Percentiles rank a stretch among this genome's conserved stretches.
phyloP scores from a whole-genome alignment of 1,140 invertebrate species.

The Lordiphosa mommai region DNA sequence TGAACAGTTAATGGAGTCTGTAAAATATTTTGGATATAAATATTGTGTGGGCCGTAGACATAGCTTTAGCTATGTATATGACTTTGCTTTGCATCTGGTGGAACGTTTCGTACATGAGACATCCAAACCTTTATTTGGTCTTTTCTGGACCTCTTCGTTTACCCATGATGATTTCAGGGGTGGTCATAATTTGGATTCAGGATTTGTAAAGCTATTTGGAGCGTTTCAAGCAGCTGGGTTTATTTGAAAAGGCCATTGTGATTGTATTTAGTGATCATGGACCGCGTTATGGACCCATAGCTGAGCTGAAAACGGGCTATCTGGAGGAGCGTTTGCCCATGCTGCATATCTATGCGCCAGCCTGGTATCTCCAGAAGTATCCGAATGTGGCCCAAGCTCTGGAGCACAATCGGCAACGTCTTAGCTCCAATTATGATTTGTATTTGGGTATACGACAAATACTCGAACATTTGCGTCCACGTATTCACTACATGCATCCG shows the following conservation, averaged over 20 bases:
- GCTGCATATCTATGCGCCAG: conserved; percentile 88
- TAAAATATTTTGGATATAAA: not conserved
- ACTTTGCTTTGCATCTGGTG: conserved; percentile 82
- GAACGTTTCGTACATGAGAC: conserved; percentile 70
- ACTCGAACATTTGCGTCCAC: conserved; percentile 86
- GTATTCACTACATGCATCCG: conserved; percentile 78
- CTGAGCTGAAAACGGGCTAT: conserved; percentile 84
- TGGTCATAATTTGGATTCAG: conserved; percentile 84
- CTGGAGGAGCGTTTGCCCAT: conserved; percentile 95
- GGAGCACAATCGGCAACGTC: conserved; percentile 84
- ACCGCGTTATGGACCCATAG: conserved; percentile 88
- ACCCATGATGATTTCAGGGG: conserved; percentile 87
- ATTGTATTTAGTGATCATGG: conserved; percentile 95
- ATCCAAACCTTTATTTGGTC: conserved; percentile 85
- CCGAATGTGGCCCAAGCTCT: conserved; percentile 84
- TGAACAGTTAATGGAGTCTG: conserved; percentile 43
- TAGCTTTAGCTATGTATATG: conserved; percentile 81
- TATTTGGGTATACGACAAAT: conserved; percentile 83
- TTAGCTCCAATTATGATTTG: conserved; percentile 92
- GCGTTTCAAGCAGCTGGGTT: conserved; percentile 81
- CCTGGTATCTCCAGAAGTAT: conserved; percentile 85
- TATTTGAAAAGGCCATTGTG: conserved; percentile 85
- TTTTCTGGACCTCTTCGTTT: conserved; percentile 89
- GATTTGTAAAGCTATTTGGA: conserved; percentile 82
- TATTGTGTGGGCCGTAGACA: conserved; percentile 82